Evolutionary conservation across 2,113 vertebrate species (phyloP).

Genomic region (Phalacrocorax pelagicus): DNA sequence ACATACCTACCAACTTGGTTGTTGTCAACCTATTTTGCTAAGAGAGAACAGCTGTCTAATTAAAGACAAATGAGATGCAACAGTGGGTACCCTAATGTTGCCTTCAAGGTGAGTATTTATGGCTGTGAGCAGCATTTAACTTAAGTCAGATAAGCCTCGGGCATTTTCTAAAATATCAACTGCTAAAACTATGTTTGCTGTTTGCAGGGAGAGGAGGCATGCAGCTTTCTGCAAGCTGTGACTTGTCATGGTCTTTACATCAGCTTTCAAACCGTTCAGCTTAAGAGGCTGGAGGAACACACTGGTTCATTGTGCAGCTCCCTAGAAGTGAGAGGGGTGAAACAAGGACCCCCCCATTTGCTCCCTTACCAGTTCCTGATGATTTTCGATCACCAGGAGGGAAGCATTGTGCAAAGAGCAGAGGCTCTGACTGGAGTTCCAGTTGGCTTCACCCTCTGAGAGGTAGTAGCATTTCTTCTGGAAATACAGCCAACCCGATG

Average conservation of each 20-base stretch:
- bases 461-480: conserved; percentile 44
- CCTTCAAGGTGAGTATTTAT: neutral
- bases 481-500: conserved; percentile 54
- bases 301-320: neutral
- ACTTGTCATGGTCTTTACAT: neutral
- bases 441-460: neutral
- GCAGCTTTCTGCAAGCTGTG: neutral
- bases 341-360: neutral
- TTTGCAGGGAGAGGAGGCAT: neutral
- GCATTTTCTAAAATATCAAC: neutral
- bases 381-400: neutral
- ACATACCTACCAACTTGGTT: neutral
- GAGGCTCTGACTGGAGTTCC: conserved; percentile 30
- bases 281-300: neutral
- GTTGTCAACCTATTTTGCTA: neutral
- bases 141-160: neutral
- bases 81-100: neutral
- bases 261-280: neutral
- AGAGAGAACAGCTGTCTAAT: neutral
- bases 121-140: neutral
- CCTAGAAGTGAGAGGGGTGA: neutral
- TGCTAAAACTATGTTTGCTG: neutral
- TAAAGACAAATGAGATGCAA: neutral
- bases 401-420: conserved; percentile 22
- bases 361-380: conserved; percentile 43